Percentiles rank a stretch among this genome's conserved stretches.
phyloP scores from a whole-genome alignment of 2,888 invertebrate species.

The Notodonta ziczac region DNA sequence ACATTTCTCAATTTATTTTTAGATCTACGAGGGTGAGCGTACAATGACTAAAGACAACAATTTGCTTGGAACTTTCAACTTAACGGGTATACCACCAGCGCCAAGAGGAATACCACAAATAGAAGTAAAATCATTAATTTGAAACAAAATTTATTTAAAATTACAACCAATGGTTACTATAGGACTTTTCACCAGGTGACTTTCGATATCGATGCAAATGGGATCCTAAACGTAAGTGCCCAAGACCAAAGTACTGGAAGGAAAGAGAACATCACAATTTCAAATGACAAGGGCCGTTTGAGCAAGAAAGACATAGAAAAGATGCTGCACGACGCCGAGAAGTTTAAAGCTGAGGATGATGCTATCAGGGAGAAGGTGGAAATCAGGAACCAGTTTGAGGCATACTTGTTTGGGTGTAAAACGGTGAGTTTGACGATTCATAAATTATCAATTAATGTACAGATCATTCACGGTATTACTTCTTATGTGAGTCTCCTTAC shows the following conservation, averaged over 20 bases:
- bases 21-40: conserved; percentile 93
- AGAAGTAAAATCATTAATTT: conserved; percentile 62
- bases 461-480: too few relatives aligned
- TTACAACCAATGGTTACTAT: conserved; percentile 3
- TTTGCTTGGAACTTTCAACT: conserved; percentile 91
- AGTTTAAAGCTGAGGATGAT: conserved; percentile 90
- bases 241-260: conserved; percentile 92
- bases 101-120: conserved; percentile 92
- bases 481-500: not conserved
- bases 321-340: conserved; percentile 92
- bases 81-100: conserved; percentile 93
- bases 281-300: conserved; percentile 93
- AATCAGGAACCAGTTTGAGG: conserved; percentile 90
- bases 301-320: conserved; percentile 94
- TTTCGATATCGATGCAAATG: conserved; percentile 95
- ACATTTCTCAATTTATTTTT: conserved; percentile 15
- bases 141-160: not conserved
- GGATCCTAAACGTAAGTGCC: conserved; percentile 92
- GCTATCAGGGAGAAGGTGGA: conserved; percentile 87
- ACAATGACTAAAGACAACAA: conserved; percentile 97
- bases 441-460: too few relatives aligned
- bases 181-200: conserved; percentile 83
- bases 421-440: conserved; percentile 47
- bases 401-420: conserved; percentile 87
- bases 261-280: conserved; percentile 92